phyloP scores from a whole-genome alignment of 2,888 invertebrate species.

The Antheraea assamensis region DNA sequence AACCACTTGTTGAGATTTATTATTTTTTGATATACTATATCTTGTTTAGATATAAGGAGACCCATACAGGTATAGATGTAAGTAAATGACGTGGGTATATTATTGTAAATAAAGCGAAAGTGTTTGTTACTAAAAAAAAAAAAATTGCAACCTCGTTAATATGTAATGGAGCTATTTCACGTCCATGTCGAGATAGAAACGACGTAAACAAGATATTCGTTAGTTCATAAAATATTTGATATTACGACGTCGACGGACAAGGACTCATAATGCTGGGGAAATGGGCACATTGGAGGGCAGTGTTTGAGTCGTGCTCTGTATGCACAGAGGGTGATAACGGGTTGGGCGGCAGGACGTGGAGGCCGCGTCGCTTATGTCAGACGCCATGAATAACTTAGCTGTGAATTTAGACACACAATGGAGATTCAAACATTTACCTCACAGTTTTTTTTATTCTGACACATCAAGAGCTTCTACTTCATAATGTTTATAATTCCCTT shows the following conservation, averaged over 20 bases:
- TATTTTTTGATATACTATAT: no score
- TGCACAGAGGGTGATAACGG: constrained; percentile 57
- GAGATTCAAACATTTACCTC: constrained; percentile 33
- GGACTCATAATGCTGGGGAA: constrained; percentile 42
- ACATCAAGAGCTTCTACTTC: not conserved
- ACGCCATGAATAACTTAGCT: constrained; percentile 66
- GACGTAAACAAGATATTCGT: not conserved
- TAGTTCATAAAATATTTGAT: constrained; percentile 7
- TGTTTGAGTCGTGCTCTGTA: constrained; percentile 60
- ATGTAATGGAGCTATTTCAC: not conserved
- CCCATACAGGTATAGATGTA: not conserved
- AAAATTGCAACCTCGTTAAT: not conserved
- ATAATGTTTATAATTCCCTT: not conserved
- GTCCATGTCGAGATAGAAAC: constrained; percentile 7
- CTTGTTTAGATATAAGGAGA: no score
- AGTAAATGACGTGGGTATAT: not conserved
- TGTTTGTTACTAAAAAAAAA: not conserved
- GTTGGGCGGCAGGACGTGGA: constrained; percentile 39
- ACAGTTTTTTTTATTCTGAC: not conserved
- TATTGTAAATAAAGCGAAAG: not conserved
- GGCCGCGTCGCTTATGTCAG: constrained; percentile 44
- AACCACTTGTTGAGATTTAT: no score
- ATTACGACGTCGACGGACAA: constrained; percentile 37
- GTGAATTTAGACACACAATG: constrained; percentile 55
- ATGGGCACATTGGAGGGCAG: constrained; percentile 52